Percentiles rank a stretch among this genome's conserved stretches.
Evolutionary conservation across 1,140 invertebrate species (phyloP).

Genomic region (Dinoponera quadriceps): DNA sequence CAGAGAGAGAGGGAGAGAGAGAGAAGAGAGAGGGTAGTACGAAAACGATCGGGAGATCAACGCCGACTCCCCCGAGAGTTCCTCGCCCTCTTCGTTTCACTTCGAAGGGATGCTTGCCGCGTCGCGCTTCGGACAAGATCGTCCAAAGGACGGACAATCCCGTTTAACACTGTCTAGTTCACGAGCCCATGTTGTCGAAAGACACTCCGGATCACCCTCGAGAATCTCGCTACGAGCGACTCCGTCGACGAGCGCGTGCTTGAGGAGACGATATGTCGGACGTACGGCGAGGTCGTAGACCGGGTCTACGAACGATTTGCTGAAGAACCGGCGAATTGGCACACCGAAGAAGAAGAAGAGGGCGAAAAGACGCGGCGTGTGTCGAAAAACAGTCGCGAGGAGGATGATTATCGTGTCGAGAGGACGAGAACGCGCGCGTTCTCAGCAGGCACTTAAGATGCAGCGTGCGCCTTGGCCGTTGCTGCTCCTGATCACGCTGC

Average conservation of each 20-base stretch:
- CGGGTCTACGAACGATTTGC: background rate
- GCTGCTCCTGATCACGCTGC: constrained; percentile 65
- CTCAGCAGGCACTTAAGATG: constrained; percentile 69
- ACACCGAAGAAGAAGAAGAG: background rate
- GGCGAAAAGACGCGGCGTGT: too few species aligned
- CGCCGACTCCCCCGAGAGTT: background rate
- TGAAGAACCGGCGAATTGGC: background rate
- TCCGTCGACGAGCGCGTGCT: too few species aligned
- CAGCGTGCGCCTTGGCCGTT: constrained; percentile 57
- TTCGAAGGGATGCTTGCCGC: constrained; percentile 17
- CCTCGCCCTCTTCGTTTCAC: background rate
- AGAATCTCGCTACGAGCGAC: too few species aligned
- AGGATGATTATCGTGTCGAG: background rate
- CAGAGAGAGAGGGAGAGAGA: background rate
- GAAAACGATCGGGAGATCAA: constrained; percentile 1
- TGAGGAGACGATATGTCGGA: background rate
- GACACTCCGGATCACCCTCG: background rate
- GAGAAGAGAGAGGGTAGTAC: background rate
- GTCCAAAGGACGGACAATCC: too few species aligned
- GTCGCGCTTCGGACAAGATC: constrained; percentile 9
- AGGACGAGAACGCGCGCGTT: too few species aligned
- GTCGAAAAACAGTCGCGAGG: background rate
- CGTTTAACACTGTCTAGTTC: too few species aligned
- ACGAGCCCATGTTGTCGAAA: background rate
- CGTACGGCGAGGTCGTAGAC: constrained; percentile 45